Base-by-base conservation (phyloP, 2,888 invertebrate genomes). In the Agrilus mali region DNA sequence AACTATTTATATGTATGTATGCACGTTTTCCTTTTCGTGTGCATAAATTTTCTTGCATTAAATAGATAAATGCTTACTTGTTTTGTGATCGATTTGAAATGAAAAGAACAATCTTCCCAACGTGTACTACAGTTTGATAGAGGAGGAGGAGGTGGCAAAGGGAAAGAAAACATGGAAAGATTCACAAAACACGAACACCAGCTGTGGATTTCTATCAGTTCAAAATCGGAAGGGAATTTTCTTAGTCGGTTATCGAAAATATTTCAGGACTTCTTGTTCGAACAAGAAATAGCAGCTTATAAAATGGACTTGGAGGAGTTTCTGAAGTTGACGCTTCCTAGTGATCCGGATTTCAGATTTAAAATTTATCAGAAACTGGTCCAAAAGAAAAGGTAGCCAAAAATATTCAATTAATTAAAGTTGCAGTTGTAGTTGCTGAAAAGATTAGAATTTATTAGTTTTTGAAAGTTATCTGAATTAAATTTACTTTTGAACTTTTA, bases 291-390 rank as follows among this genome's bases (percentile, higher is more conserved):
- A 14, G 27, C 8, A 27, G 49, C 43, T 1, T 51, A 53, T 12
- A 49, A 50, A 38, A 27, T 27, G 27, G 51, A 53, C n/a, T 33
- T 40, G 5, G 57, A 56, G 10, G 61, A 56, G 16, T 50, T 53
- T 20, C 53, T 57, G 48, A 70, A 71, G 35, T 68, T 82, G 45
- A 70, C 79, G 33, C 66, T 83, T 33, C 82, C 83, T 8, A 83
- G 83, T 55, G 80, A 83, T 55, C 74, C 72, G 51, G 75, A 75
- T 32, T 84, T 80, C 76, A 68, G 80, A 45, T 70, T 77, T 34
- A 74, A 74, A 50, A 77, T 81, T 58, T 84, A 84, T 58, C 80
- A 79, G 58, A 68, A 70, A 46, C 66, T 83, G 48, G 79, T 84
- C 13, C 76, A 74, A 36, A 67, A 77, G 59, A 83, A 83, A 60